These are phyloP conservation scores for Megalopta genalis DNA, from an alignment of 1,140 invertebrate genomes.

Conservation along the genomic window DNA sequence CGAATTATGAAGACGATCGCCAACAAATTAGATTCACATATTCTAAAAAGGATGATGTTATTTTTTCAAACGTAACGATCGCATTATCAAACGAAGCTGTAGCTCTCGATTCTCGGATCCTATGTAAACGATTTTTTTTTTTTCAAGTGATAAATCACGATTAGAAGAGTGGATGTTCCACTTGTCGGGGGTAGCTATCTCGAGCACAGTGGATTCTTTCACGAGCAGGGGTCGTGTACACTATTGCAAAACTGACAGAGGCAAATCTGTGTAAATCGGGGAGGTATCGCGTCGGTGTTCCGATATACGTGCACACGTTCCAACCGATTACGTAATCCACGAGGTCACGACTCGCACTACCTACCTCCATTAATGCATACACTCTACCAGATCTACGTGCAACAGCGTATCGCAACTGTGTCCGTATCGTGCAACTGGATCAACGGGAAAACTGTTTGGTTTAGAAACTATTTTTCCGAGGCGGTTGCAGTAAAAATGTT, in stretches of 20 bases:
- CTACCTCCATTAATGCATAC: conserved; percentile 45
- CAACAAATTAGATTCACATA: no score
- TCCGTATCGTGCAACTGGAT: conserved; percentile 1
- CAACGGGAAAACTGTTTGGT: no score
- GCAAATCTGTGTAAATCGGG: conserved; percentile 43
- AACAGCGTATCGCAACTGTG: not conserved
- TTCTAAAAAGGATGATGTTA: no score
- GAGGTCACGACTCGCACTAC: conserved; percentile 56
- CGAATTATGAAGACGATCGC: no score
- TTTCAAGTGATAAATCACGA: conserved; percentile 38
- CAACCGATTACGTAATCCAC: conserved; percentile 59
- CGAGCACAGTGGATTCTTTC: not conserved
- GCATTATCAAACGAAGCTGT: not conserved
- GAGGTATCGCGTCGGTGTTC: conserved; percentile 32
- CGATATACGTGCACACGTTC: conserved; percentile 43
- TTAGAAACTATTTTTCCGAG: no score
- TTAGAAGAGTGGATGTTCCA: conserved; percentile 44
- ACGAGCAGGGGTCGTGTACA: conserved; percentile 2
- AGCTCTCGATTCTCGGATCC: conserved; percentile 9
- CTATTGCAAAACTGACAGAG: not conserved
- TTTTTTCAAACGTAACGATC: not conserved
- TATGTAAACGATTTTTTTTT: conserved; percentile 24
- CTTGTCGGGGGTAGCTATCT: conserved; percentile 17
- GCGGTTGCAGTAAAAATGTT: no score
- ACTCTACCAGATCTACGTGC: conserved; percentile 23